Conservation (phyloP, 2,113 vertebrate species). For the Meleagris gallopavo region DNA sequence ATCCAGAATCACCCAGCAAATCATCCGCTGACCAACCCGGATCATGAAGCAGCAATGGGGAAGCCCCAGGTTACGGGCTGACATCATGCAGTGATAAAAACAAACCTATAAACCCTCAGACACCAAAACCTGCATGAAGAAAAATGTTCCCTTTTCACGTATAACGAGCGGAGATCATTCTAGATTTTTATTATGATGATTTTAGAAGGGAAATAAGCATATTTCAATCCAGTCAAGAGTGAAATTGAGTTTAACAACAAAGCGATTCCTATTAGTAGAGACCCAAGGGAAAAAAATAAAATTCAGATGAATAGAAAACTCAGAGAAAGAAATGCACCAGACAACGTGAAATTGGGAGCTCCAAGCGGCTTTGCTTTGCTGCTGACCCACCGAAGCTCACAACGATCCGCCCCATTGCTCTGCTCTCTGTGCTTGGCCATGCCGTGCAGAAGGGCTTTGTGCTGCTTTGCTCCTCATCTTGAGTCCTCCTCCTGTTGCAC, state of each 20-base stretch:
- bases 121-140: conserved; percentile 10
- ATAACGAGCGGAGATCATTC: neutral
- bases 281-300: neutral
- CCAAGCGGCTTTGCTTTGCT: conserved; percentile 29
- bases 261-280: conserved; percentile 48
- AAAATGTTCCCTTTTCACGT: neutral
- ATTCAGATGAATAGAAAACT: conserved; percentile 18
- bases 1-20: neutral
- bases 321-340: conserved; percentile 35
- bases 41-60: neutral
- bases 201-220: conserved; percentile 55
- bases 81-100: neutral
- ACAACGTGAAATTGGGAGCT: conserved; percentile 40
- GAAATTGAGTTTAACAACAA: conserved; percentile 72
- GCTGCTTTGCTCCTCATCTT: neutral
- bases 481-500: neutral
- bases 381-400: conserved; percentile 39
- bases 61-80: neutral
- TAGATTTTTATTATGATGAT: conserved; percentile 59
- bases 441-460: too few relatives aligned
- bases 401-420: neutral
- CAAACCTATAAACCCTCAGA: neutral
- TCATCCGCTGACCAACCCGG: neutral
- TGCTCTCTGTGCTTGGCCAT: too few relatives aligned
- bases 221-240: conserved; percentile 66